Evolutionary conservation across 1,140 invertebrate genomes (phyloP).

Genomic region (Zaprionus capensis): DNA sequence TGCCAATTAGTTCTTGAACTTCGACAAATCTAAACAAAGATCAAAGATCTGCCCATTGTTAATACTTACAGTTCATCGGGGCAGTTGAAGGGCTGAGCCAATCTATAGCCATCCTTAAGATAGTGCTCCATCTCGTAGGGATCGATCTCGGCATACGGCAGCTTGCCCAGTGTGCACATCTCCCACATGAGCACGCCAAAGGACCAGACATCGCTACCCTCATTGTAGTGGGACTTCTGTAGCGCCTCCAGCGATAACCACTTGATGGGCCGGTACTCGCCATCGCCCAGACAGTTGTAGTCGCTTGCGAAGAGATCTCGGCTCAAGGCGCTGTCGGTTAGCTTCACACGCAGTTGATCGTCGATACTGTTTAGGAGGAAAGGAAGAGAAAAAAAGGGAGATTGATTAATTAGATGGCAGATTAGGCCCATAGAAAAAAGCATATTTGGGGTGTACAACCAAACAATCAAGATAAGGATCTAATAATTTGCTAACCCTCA

Average conservation of each 20-base stretch:
- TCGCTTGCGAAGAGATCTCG: slow-evolving; percentile 97
- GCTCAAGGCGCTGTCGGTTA: slow-evolving; percentile 96
- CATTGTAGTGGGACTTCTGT: slow-evolving; percentile 92
- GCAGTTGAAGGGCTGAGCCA: slow-evolving; percentile 97
- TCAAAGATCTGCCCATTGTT: no score
- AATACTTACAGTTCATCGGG: slow-evolving; percentile 95
- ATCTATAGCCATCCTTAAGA: slow-evolving; percentile 94
- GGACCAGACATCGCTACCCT: slow-evolving; percentile 96
- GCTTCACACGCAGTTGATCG: slow-evolving; percentile 93
- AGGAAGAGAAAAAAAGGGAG: slow-evolving; percentile 5
- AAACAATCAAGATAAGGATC: background rate
- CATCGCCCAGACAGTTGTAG: slow-evolving; percentile 97
- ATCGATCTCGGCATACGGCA: slow-evolving; percentile 89
- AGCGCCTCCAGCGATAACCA: slow-evolving; percentile 97
- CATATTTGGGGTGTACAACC: background rate
- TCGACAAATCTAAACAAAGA: no score
- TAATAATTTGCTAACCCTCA: no score
- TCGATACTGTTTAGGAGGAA: slow-evolving; percentile 86
- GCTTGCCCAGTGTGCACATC: slow-evolving; percentile 95
- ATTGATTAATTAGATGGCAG: slow-evolving; percentile 9
- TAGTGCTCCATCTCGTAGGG: slow-evolving; percentile 97
- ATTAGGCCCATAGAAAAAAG: background rate
- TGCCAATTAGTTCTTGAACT: background rate
- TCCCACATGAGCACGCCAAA: slow-evolving; percentile 98
- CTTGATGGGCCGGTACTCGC: slow-evolving; percentile 97